These are phyloP conservation scores for Cacatua alba DNA, from an alignment of 2,113 vertebrate genomes.

Conservation along the genomic window DNA sequence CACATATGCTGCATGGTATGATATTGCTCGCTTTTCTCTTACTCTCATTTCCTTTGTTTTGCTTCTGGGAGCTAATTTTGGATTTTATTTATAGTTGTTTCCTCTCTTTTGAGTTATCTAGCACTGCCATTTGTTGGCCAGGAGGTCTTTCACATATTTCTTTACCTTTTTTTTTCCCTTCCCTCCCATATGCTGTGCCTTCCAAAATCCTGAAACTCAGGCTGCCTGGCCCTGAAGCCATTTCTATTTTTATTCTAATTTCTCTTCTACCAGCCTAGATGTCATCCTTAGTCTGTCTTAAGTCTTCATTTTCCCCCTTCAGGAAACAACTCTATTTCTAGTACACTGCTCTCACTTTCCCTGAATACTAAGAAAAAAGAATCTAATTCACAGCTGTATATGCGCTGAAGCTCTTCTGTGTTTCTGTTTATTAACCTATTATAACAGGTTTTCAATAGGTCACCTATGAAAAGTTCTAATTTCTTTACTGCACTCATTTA, in stretches of 20 bases:
- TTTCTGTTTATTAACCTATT: background rate
- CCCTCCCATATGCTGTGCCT: background rate
- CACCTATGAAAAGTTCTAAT: background rate
- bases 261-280: background rate
- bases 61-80: background rate
- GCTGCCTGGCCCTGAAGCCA: background rate
- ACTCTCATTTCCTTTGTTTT: background rate
- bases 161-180: slow-evolving; percentile 6
- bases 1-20: background rate
- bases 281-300: background rate
- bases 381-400: background rate
- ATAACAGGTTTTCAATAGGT: background rate
- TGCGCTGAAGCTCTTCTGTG: background rate
- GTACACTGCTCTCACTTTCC: background rate
- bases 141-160: background rate
- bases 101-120: background rate
- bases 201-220: background rate
- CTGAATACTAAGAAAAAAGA: background rate
- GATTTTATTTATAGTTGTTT: background rate
- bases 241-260: slow-evolving; percentile 43
- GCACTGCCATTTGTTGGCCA: background rate
- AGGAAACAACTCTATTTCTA: slow-evolving; percentile 12
- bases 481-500: background rate
- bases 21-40: background rate
- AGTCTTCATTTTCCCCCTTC: slow-evolving; percentile 15